Percentiles rank a stretch among this genome's conserved stretches.
Evolutionary conservation across 2,888 invertebrate genomes (phyloP).

Genomic region (Epirrita christyi): DNA sequence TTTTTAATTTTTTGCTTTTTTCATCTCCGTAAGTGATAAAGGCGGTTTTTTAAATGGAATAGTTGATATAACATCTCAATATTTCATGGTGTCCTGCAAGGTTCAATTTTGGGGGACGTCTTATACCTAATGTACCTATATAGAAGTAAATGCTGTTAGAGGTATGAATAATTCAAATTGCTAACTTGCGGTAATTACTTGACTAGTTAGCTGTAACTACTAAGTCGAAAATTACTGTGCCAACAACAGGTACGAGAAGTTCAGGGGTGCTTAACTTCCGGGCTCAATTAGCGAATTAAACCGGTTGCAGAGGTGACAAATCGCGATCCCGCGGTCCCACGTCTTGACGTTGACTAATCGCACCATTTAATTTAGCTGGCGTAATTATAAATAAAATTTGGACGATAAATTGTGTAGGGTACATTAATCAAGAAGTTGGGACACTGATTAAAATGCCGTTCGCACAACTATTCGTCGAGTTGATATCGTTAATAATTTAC

Average conservation of each 20-base stretch:
- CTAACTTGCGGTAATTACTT: slow-evolving; percentile 62
- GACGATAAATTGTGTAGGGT: slow-evolving; percentile 79
- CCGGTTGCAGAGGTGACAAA: slow-evolving; percentile 79
- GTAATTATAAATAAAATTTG: slow-evolving; percentile 85
- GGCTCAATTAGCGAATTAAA: slow-evolving; percentile 81
- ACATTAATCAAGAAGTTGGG: slow-evolving; percentile 86
- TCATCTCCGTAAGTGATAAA: slow-evolving; percentile 43
- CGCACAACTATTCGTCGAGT: slow-evolving; percentile 80
- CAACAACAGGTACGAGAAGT: slow-evolving; percentile 67
- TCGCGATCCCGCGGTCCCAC: slow-evolving; percentile 74
- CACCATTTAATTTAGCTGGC: slow-evolving; percentile 78
- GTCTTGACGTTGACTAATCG: slow-evolving; percentile 81
- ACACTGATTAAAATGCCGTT: slow-evolving; percentile 86
- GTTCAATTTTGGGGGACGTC: slow-evolving; percentile 30
- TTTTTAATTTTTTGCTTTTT: slow-evolving; percentile 54
- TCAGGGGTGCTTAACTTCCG: slow-evolving; percentile 70
- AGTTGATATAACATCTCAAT: slow-evolving; percentile 23
- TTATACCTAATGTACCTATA: slow-evolving; percentile 25
- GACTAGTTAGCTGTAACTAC: slow-evolving; percentile 58
- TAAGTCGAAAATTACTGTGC: slow-evolving; percentile 66
- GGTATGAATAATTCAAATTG: slow-evolving; percentile 60
- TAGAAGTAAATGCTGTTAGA: slow-evolving; percentile 23
- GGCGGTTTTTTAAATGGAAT: slow-evolving; percentile 29
- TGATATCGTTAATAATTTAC: slow-evolving; percentile 83
- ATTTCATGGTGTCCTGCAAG: slow-evolving; percentile 43